Evolutionary conservation across 2,888 invertebrate species (phyloP), one percentile per base, ranked within the genome.

Genomic region (Drosophila fungiperda): DNA sequence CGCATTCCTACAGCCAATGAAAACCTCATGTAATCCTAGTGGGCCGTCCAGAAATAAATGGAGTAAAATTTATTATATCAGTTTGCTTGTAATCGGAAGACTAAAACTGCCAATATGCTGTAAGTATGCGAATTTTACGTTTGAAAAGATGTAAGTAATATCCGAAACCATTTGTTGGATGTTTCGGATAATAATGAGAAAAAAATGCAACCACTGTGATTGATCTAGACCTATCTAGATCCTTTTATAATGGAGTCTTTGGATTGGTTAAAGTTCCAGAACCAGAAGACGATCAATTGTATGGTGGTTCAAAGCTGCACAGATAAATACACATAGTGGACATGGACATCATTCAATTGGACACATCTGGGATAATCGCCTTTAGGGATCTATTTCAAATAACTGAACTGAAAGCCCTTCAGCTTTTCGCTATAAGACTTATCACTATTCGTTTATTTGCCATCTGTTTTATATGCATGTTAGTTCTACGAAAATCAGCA

Each of bases 11-110:
- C 11, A 61, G 23, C 23, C 20, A 38, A 33, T 55, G n/a, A 8
- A 36, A 42, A 4, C 0, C 1, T 12, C 11, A 35, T 11, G 63
- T 64, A 71, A 72, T 71, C 59, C 49, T 49, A 32, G 42, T 2
- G 1, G 11, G 23, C n/a, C n/a, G 7, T 42, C 5, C 12, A 11
- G 15, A 36, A 33, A 23, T 12, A 6, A 23, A 11, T 20, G 54
- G 50, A 64, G 12, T 53, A 40, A 26, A 12, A 9, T 5, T 40
- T 23, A 6, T 2, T 3, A 8, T n/a, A 9, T 36, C 32, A 61
- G 40, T 9, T 45, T 38, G 53, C 23, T 20, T 7, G 49, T n/a
- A 17, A 63, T 59, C 38, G 49, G 15, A n/a, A 42, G 38, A 50
- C 8, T 20, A 2, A 4, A 33, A 49, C 36, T 55, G 4, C 3